Evolutionary conservation across 2,888 invertebrate species (phyloP).

Genomic region (Tholera decimalis): DNA sequence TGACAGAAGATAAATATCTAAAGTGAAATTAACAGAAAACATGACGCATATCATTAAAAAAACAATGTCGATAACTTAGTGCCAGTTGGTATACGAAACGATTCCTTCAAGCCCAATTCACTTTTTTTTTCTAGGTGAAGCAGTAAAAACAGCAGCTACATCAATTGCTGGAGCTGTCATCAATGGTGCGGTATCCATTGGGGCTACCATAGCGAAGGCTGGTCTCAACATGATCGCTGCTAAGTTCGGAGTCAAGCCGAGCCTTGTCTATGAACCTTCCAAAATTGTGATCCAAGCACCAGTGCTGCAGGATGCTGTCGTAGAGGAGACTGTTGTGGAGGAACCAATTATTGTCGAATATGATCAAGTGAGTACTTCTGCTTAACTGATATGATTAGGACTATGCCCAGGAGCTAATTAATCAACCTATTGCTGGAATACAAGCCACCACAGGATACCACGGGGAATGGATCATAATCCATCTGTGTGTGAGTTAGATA

Average conservation of each 20-base stretch:
- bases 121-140: slow-evolving; percentile 13
- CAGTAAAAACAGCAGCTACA: slow-evolving; percentile 23
- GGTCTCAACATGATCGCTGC: slow-evolving; percentile 44
- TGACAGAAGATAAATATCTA: too few relatives aligned
- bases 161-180: slow-evolving; percentile 31
- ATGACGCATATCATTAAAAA: too few relatives aligned
- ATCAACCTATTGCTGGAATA: too few relatives aligned
- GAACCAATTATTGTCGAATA: slow-evolving; percentile 33
- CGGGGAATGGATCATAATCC: too few relatives aligned
- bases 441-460: too few relatives aligned
- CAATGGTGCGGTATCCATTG: slow-evolving; percentile 31
- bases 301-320: slow-evolving; percentile 18
- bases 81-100: too few relatives aligned
- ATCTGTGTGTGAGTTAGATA: too few relatives aligned
- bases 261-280: slow-evolving; percentile 18
- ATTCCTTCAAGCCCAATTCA: too few relatives aligned
- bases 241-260: slow-evolving; percentile 21
- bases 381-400: too few relatives aligned
- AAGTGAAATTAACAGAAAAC: too few relatives aligned
- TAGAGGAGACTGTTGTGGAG: slow-evolving; percentile 19
- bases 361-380: slow-evolving; percentile 32
- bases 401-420: too few relatives aligned
- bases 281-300: slow-evolving; percentile 25
- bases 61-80: too few relatives aligned
- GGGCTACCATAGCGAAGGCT: slow-evolving; percentile 33